Evolutionary conservation across 2,113 vertebrate genomes (phyloP).

Genomic region (Hemicordylus capensis): DNA sequence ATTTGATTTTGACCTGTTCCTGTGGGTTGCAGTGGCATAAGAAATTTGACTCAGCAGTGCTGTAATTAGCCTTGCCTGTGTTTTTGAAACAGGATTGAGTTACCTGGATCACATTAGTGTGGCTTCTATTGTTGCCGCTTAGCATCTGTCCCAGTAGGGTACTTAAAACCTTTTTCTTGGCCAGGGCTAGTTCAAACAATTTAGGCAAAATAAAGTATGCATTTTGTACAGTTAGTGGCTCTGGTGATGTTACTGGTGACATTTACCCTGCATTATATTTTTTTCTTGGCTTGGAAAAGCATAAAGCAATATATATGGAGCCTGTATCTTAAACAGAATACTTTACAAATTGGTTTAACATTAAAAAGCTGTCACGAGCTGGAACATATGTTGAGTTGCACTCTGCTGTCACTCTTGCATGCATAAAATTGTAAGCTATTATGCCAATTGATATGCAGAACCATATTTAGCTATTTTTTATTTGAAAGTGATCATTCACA

Average conservation of each 20-base stretch:
- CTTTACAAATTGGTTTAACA: conserved; percentile 53
- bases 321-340: conserved; percentile 56
- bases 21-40: conserved; percentile 79
- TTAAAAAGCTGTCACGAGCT: conserved; percentile 48
- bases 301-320: conserved; percentile 60
- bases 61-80: conserved; percentile 80
- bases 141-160: conserved; percentile 83
- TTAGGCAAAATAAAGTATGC: conserved; percentile 81
- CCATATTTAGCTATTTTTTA: conserved; percentile 74
- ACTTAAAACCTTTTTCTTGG: conserved; percentile 83
- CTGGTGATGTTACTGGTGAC: conserved; percentile 76
- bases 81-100: conserved; percentile 85
- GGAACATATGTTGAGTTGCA: conserved; percentile 68
- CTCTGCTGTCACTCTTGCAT: conserved; percentile 57
- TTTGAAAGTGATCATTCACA: conserved; percentile 70
- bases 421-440: conserved; percentile 62
- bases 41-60: conserved; percentile 84
- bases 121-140: conserved; percentile 82
- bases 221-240: conserved; percentile 79
- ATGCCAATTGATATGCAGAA: conserved; percentile 73
- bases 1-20: conserved; percentile 85
- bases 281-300: conserved; percentile 65
- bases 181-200: conserved; percentile 79
- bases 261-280: conserved; percentile 75
- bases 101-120: conserved; percentile 85